Base-by-base conservation (phyloP, 2,797 vertebrate genomes). In the Xenentodon cancila region DNA sequence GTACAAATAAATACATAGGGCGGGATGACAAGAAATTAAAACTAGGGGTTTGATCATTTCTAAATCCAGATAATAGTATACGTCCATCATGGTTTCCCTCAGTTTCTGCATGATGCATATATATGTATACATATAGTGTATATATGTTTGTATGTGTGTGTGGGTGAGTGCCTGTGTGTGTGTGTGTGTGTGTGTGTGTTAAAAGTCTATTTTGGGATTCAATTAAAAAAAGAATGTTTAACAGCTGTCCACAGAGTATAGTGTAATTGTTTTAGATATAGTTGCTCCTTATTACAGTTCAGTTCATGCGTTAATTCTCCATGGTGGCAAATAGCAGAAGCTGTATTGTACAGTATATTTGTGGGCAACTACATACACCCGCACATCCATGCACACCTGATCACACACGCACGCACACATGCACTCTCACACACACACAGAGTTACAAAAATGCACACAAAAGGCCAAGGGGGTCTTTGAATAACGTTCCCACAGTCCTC, bases 221-320 rank as follows among this genome's bases (percentile, higher is more conserved):
- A 81, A 71, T 84, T 27, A 62, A 57, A 73, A 85, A 86, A 81
- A 51, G 58, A 87, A 87, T 79, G 77, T 88, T 82, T 86, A 88
- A 91, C 87, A 91, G 88, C 87, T 86, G 86, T 93, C 92, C 91
- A 92, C 88, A 90, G 89, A 92, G 86, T 92, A 92, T 91, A 93
- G 87, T 71, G 59, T 88, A 88, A 83, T 80, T 90, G 88, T 91
- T 91, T 92, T 82, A 88, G 85, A 92, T 92, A 91, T 92, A 91
- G 86, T 91, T 90, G 91, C 84, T 93, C 90, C 89, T 88, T 84
- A 82, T 92, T 87, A 92, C 76, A 77, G 77, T 84, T 92, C 87
- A 84, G 86, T 91, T 92, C 92, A 94, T 94, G 92, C 91, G 82
- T 87, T 90, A 84, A 85, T 84, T 88, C 86, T 91, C 87, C 89